These are phyloP conservation scores for Drosophila meridiana DNA, from an alignment of 2,888 invertebrate genomes.

Conservation along the genomic window DNA sequence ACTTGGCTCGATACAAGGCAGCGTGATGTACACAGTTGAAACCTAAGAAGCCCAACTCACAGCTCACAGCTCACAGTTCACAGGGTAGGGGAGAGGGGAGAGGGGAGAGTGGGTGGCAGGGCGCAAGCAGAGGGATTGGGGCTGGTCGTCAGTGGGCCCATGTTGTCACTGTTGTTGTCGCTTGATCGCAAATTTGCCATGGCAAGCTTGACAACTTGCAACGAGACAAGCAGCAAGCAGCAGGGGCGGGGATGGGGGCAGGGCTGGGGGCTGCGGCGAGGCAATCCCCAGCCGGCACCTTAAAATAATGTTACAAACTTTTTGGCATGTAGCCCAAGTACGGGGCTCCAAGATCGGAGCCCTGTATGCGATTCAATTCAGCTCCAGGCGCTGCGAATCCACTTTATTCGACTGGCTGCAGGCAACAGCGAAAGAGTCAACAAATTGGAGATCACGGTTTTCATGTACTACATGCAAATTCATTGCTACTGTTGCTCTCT, in stretches of 20 bases:
- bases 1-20: conserved; percentile 61
- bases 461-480: conserved; percentile 85
- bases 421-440: conserved; percentile 56
- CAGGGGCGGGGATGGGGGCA: not conserved
- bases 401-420: conserved; percentile 38
- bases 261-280: conserved; percentile 2
- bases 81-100: not conserved
- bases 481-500: conserved; percentile 83
- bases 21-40: conserved; percentile 76
- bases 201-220: conserved; percentile 78
- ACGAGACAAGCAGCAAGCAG: conserved; percentile 33
- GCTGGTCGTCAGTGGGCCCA: conserved; percentile 68
- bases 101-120: not conserved
- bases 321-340: conserved; percentile 74
- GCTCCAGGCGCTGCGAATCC: conserved; percentile 29
- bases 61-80: conserved; percentile 63
- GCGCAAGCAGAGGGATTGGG: not conserved
- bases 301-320: conserved; percentile 79
- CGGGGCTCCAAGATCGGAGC: conserved; percentile 62
- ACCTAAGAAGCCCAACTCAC: conserved; percentile 68
- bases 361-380: conserved; percentile 74
- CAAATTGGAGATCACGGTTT: conserved; percentile 86
- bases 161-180: conserved; percentile 79
- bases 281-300: conserved; percentile 66
- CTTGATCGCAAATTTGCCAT: conserved; percentile 78